Conservation (phyloP, 2,113 vertebrate genomes). For the Cochlearius cochlearius region DNA sequence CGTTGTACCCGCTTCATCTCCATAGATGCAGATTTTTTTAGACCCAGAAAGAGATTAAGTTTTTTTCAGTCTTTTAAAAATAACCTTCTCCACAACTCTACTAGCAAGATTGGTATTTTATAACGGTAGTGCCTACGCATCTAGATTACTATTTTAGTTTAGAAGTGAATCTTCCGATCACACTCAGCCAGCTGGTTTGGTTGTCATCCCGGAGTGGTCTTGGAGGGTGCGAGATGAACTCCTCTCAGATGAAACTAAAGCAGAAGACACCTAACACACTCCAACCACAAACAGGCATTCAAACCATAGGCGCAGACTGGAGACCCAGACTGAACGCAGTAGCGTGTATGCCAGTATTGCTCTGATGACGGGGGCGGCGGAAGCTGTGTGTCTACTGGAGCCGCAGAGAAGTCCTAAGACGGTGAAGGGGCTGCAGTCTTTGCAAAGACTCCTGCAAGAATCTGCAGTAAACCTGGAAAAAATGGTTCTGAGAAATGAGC, state of each 20-base stretch:
- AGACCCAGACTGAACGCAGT: too few relatives aligned
- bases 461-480: neutral
- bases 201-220: neutral
- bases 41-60: neutral
- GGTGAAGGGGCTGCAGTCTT: neutral
- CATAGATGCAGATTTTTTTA: neutral
- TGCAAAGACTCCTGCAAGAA: neutral
- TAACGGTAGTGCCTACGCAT: neutral
- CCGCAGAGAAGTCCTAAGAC: neutral
- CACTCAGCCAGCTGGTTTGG: neutral
- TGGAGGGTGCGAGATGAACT: neutral
- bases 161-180: neutral
- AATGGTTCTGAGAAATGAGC: neutral
- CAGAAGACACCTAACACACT: neutral
- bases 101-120: neutral
- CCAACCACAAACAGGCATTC: neutral
- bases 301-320: neutral
- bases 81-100: neutral
- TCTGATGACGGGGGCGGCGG: too few relatives aligned
- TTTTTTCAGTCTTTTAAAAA: neutral
- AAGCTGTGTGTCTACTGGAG: too few relatives aligned
- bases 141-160: neutral
- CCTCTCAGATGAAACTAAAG: neutral
- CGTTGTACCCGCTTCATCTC: neutral
- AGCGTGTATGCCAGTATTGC: too few relatives aligned